Evolutionary conservation across 2,888 invertebrate species (phyloP).

Genomic region (Metellina segmentata): DNA sequence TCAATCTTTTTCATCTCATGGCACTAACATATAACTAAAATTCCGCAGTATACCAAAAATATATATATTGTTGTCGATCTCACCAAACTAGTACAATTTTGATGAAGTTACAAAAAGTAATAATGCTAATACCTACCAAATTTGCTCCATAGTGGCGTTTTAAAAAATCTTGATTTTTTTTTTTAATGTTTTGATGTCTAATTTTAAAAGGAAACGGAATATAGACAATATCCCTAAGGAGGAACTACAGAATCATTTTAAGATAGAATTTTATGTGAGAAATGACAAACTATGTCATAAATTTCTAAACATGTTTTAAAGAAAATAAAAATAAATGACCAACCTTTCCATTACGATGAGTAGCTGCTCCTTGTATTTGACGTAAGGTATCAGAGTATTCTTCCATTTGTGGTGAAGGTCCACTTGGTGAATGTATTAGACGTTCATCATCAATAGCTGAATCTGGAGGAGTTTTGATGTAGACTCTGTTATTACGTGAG

Average conservation of each 20-base stretch:
- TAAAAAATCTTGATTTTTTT: no score
- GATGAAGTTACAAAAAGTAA: no score
- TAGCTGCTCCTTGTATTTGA: constrained; percentile 72
- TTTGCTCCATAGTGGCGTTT: no score
- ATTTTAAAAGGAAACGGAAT: no score
- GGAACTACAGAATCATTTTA: background rate
- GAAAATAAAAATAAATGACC: background rate
- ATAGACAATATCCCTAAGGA: background rate
- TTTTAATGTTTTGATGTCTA: no score
- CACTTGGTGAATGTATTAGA: constrained; percentile 59
- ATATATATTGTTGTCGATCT: no score
- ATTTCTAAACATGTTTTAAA: no score
- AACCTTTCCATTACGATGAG: constrained; percentile 64
- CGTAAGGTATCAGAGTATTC: constrained; percentile 74
- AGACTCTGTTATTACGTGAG: constrained; percentile 40
- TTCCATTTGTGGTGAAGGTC: constrained; percentile 73
- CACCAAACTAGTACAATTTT: no score
- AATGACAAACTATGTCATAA: background rate
- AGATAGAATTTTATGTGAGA: background rate
- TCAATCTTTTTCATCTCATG: no score
- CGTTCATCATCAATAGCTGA: constrained; percentile 63
- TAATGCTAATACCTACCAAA: no score
- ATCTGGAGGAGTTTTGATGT: constrained; percentile 49
- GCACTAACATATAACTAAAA: no score
- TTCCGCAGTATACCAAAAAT: no score